Evolutionary conservation across 2,113 vertebrate genomes (phyloP), one percentile per base, ranked within the genome.

Genomic region (Lasiurus cinereus): DNA sequence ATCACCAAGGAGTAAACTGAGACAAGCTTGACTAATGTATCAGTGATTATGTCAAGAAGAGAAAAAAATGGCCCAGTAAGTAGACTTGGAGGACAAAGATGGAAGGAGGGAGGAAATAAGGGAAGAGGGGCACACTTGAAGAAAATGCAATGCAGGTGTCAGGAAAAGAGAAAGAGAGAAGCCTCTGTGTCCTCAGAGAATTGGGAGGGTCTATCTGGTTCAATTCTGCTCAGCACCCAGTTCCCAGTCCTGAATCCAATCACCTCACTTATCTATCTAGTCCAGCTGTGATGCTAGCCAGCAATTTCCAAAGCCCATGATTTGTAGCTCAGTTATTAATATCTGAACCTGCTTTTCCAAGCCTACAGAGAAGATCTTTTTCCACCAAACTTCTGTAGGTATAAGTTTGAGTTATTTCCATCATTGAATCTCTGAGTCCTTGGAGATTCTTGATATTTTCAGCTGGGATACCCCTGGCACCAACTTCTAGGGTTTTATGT

Each of bases 1-100:
- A 64, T n/a, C 24, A 54, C 1, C 85, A 94, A n/a, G 6, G 50
- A 94, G 8, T 33, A 62, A 43, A 91, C 24, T 16, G 43, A 76
- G 19, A 11, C 43, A 21, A 70, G 8, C 29, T 12, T 64, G 79
- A 72, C 13, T 69, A 82, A 73, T 50, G 31, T 16, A 33, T 80
- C 43, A 48, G 10, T 77, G 77, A 66, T 48, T 14, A 52, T 36
- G 1, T 39, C 72, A 27, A 29, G 67, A 93, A 59, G 33, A 92
- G 31, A 12, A 93, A 31, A 92, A 93, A 31, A 43, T 6, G 36
- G 5, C 5, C 8, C 33, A 90, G 92, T 97, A 89, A 96, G 84
- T 92, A 50, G 31, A 43, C 12, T 18, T 36, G 36, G 22, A 56
- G 22, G 19, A 36, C 5, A 52, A 39, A 3, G 8, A 8, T 56